Conservation (phyloP, 2,797 vertebrate species). For the Thamnophis elegans region DNA sequence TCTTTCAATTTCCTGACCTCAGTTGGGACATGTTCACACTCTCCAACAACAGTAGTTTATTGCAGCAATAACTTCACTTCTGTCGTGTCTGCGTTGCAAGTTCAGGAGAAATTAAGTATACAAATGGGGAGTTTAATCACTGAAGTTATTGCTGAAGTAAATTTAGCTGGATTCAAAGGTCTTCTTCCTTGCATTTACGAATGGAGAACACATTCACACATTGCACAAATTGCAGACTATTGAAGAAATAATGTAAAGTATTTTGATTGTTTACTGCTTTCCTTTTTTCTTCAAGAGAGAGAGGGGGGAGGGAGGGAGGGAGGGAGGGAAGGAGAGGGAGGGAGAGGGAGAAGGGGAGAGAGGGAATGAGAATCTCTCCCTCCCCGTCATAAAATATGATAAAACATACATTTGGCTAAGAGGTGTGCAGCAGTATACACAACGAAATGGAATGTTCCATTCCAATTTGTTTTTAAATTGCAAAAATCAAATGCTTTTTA, state of each 20-base stretch:
- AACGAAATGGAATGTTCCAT: conserved; percentile 58
- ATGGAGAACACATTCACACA: not conserved
- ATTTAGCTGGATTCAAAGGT: not conserved
- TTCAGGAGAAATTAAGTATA: not conserved
- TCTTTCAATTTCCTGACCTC: not conserved
- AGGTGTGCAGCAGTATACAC: conserved; percentile 62
- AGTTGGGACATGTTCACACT: not conserved
- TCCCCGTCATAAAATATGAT: conserved; percentile 66
- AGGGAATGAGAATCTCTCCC: conserved; percentile 1
- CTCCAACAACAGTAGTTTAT: not conserved
- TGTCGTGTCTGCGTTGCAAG: not conserved
- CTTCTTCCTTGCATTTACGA: not conserved
- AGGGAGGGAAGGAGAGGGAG: not conserved
- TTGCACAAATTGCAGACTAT: not conserved
- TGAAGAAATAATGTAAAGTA: conserved; percentile 38
- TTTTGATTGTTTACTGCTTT: conserved; percentile 21
- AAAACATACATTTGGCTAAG: conserved; percentile 73
- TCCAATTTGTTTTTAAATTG: conserved; percentile 55
- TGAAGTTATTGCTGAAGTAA: not conserved
- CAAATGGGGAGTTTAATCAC: not conserved
- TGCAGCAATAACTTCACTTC: not conserved
- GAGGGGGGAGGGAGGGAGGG: not conserved
- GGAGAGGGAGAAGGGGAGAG: conserved; percentile 33
- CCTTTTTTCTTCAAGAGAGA: conserved; percentile 31
- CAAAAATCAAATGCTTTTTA: conserved; percentile 64